Percentiles rank a stretch among this genome's conserved stretches.
Conservation (phyloP, 2,888 invertebrate species). For the Archips crataeganus region DNA sequence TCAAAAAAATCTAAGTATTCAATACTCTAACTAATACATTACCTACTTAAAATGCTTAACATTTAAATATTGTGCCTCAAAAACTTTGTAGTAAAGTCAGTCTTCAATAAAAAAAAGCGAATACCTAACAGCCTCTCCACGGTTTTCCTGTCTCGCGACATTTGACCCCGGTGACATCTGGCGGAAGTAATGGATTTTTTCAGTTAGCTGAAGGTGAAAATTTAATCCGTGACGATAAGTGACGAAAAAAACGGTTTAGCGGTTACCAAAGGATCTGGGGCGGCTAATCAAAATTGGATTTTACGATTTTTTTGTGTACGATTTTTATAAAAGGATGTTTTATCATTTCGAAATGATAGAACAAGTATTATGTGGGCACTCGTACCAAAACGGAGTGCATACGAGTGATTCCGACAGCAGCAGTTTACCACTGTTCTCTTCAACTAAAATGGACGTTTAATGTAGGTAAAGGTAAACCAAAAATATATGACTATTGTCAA, state of each 20-base stretch:
- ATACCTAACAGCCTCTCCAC: conserved; percentile 54
- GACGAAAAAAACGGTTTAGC: conserved; percentile 69
- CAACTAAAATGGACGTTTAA: no score
- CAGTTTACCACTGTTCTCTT: no score
- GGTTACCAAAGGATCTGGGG: conserved; percentile 41
- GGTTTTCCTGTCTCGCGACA: conserved; percentile 64
- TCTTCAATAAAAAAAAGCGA: neutral
- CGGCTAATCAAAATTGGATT: conserved; percentile 39
- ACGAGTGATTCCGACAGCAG: no score
- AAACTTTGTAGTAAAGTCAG: no score
- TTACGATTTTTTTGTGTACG: conserved; percentile 34
- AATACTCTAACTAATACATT: no score
- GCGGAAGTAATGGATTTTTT: conserved; percentile 86
- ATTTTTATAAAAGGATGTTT: conserved; percentile 14
- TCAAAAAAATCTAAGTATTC: no score
- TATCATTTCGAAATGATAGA: conserved; percentile 1
- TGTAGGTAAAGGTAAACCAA: no score
- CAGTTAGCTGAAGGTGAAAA: conserved; percentile 86
- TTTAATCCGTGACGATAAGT: conserved; percentile 82
- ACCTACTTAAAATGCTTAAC: no score
- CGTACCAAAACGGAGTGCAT: no score
- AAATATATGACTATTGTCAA: no score
- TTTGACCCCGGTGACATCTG: conserved; percentile 85
- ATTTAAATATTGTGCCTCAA: no score
- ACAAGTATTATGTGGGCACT: no score